A percentile compares a stretch with the other conserved stretches of the same genome.
Evolutionary conservation across 1,140 invertebrate species (phyloP).

Genomic region (Ptiloglossa arizonensis): DNA sequence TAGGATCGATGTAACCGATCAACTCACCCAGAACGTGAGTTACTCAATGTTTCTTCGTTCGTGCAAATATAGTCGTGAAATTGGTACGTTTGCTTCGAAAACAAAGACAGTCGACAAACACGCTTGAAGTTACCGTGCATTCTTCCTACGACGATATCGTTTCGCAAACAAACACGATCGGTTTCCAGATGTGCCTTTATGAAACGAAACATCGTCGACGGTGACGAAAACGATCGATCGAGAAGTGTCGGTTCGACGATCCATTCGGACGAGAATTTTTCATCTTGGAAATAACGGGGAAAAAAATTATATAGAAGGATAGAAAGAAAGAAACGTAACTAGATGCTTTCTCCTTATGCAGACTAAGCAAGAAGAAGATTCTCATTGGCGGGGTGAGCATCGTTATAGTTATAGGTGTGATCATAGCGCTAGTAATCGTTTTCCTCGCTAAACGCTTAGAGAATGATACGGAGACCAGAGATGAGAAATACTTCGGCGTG

Average conservation of each 20-base stretch:
- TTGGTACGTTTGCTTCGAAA: too few relatives aligned
- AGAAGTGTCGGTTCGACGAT: too few relatives aligned
- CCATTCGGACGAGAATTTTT: too few relatives aligned
- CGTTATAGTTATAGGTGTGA: constrained; percentile 39
- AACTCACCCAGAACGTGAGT: too few relatives aligned
- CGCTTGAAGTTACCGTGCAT: background rate
- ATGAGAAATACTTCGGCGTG: constrained; percentile 43
- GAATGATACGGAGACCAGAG: constrained; percentile 27
- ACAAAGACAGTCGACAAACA: too few relatives aligned
- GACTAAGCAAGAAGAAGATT: constrained; percentile 37
- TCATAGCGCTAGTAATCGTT: constrained; percentile 53
- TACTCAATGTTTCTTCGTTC: too few relatives aligned
- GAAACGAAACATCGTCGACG: background rate
- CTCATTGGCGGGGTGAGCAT: constrained; percentile 35
- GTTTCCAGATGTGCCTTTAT: background rate
- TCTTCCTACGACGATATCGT: too few relatives aligned
- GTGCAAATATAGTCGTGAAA: too few relatives aligned
- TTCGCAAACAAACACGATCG: background rate
- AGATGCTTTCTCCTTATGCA: constrained; percentile 21
- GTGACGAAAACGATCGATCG: background rate
- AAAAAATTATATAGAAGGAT: too few relatives aligned
- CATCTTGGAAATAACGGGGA: too few relatives aligned
- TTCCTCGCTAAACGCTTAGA: constrained; percentile 7
- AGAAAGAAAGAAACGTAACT: constrained; percentile 12
- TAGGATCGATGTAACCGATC: too few relatives aligned